Conservation (phyloP, 2,113 vertebrate genomes). For the Gambusia affinis region DNA sequence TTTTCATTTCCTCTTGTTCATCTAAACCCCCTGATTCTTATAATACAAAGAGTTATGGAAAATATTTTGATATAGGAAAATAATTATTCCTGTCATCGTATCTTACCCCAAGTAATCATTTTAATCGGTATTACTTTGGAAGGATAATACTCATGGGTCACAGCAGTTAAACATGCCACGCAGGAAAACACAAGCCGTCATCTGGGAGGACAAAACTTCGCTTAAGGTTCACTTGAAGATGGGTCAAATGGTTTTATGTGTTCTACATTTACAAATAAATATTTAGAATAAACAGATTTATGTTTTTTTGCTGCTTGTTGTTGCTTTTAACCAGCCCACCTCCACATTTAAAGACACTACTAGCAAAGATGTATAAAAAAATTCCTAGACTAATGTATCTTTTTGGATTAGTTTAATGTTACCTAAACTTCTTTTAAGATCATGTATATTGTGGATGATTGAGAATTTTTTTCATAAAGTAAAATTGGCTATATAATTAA, state of each 20-base stretch:
- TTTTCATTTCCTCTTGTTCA: conserved; percentile 30
- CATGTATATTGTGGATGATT: too few species aligned
- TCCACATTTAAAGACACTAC: neutral
- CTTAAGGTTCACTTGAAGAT: neutral
- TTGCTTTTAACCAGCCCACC: too few species aligned
- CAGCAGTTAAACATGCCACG: conserved; percentile 44
- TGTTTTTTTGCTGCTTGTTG: neutral
- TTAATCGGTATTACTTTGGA: conserved; percentile 76
- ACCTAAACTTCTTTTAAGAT: too few species aligned
- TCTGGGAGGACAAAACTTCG: conserved; percentile 11
- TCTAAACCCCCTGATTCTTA: conserved; percentile 55
- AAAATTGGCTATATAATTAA: too few species aligned
- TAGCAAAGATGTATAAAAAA: too few species aligned
- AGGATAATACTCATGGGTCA: conserved; percentile 52
- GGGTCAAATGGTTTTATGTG: neutral
- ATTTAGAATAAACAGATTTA: neutral
- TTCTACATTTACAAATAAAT: neutral
- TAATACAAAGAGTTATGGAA: conserved; percentile 46
- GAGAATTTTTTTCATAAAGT: too few species aligned
- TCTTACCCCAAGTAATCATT: conserved; percentile 64
- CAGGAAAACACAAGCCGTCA: conserved; percentile 36
- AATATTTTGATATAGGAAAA: conserved; percentile 68
- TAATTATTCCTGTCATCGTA: conserved; percentile 72
- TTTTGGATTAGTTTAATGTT: too few species aligned
- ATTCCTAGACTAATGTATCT: too few species aligned